Evolutionary conservation across 2,797 vertebrate genomes (phyloP).

Genomic region (Ctenosaura bakeri): DNA sequence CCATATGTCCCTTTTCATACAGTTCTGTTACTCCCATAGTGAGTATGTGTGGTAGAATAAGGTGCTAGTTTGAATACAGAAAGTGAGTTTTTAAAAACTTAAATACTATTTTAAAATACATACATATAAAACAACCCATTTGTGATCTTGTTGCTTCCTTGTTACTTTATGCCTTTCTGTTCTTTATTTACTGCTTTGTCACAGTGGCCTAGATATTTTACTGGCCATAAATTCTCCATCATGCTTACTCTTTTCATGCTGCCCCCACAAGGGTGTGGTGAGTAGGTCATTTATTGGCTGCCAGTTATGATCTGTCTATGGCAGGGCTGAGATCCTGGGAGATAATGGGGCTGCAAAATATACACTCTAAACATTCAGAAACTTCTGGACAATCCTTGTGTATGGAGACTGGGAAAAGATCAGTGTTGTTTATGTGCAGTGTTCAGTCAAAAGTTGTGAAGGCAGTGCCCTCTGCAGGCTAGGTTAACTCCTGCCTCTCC

Average conservation of each 20-base stretch:
- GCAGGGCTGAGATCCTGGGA: slow-evolving; percentile 27
- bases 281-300: neutral
- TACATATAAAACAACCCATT: neutral
- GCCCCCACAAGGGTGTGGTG: neutral
- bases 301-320: slow-evolving; percentile 28
- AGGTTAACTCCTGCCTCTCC: neutral
- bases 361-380: neutral
- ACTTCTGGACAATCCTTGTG: neutral
- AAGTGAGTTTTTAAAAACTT: neutral
- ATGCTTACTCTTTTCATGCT: neutral
- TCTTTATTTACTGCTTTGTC: neutral
- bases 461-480: neutral
- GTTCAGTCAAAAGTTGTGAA: neutral
- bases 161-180: neutral
- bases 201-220: neutral
- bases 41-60: neutral
- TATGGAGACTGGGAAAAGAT: neutral
- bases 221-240: neutral
- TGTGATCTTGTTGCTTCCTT: neutral
- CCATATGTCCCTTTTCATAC: neutral
- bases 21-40: neutral
- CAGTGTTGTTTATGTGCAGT: neutral
- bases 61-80: neutral
- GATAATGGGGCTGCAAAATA: neutral
- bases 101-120: neutral